These are phyloP conservation scores for Caenorhabditis afra DNA, from an alignment of 2,888 invertebrate genomes.

Conservation along the genomic window DNA sequence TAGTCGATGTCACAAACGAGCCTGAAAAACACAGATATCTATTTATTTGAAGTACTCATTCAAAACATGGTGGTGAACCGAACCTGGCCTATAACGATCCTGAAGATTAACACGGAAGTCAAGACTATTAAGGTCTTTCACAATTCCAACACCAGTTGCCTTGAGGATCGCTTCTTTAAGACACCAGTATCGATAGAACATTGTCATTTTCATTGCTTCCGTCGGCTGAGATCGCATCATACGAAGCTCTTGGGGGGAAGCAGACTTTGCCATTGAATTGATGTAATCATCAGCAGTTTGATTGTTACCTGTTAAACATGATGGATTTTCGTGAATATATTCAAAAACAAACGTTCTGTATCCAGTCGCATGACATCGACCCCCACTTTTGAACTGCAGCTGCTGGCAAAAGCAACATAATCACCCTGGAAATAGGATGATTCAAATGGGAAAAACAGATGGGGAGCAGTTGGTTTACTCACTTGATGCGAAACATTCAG, in stretches of 20 bases:
- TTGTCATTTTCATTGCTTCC: conserved; percentile 80
- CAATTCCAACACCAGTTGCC: conserved; percentile 80
- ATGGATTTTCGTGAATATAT: too few relatives aligned
- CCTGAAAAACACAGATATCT: conserved; percentile 57
- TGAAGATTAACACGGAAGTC: conserved; percentile 77
- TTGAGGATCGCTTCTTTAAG: conserved; percentile 80
- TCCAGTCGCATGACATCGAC: conserved; percentile 80
- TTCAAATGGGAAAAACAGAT: not conserved
- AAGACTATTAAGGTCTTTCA: conserved; percentile 75
- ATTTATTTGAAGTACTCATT: too few relatives aligned
- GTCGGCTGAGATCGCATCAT: conserved; percentile 78
- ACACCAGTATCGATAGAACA: conserved; percentile 80
- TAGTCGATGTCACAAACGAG: conserved; percentile 76
- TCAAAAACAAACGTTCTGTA: conserved; percentile 74
- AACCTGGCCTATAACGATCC: conserved; percentile 77
- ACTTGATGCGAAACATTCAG: conserved; percentile 80
- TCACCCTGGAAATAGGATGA: conserved; percentile 79
- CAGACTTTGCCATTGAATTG: conserved; percentile 79
- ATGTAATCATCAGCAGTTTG: conserved; percentile 80
- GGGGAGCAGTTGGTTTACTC: not conserved
- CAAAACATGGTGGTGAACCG: too few relatives aligned
- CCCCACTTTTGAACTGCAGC: conserved; percentile 77
- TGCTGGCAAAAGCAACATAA: conserved; percentile 79
- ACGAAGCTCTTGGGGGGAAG: conserved; percentile 75
- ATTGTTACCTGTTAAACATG: conserved; percentile 72